Base-by-base conservation (phyloP, 2,888 invertebrate species). In the Cantharis nigra region DNA sequence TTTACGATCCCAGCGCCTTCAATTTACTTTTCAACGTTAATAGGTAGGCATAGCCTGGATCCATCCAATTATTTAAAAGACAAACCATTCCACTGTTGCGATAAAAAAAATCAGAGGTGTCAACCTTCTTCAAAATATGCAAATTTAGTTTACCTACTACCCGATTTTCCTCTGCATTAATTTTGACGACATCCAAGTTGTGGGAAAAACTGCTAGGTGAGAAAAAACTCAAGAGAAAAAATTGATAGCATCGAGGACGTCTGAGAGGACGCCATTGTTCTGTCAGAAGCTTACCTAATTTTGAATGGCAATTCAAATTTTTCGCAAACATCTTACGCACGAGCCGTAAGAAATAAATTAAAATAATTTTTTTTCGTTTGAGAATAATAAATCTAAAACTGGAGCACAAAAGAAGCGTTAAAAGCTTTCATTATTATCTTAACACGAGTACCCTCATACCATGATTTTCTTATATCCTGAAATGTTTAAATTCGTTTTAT, bases 341-440 rank as follows among this genome's bases (percentile, higher is more conserved):
- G n/a, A 49, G 49, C 49, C 7, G 49, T n/a, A 49, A 49, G 7
- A 49, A 49, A 49, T 49, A 49, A 49, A 49, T 49, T 49, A 49
- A 49, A 49, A 49, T 49, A 49, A 49, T n/a, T 49, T 49, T 49
- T 49, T 49, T 49, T 49, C 49, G 49, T 49, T 49, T 49, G 49
- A 49, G 49, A 49, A 49, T 49, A 49, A 49, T 49, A 49, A 49
- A 49, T 49, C 49, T 49, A 49, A 49, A 49, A 49, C 49, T 49
- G 49, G 23, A 67, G n/a, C 65, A 26, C 26, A 67, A 67, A 67
- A 67, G 65, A 67, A 67, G 26, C 65, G 65, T 67, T 67, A 67
- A 67, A 67, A 67, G 65, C 65, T 67, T 67, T 67, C 65, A 67
- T 67, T 67, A 67, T 67, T 67, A 67, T 67, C 65, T 67, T 67